phyloP scores from a whole-genome alignment of 2,797 vertebrate genomes.

The Chrysolophus pictus region DNA sequence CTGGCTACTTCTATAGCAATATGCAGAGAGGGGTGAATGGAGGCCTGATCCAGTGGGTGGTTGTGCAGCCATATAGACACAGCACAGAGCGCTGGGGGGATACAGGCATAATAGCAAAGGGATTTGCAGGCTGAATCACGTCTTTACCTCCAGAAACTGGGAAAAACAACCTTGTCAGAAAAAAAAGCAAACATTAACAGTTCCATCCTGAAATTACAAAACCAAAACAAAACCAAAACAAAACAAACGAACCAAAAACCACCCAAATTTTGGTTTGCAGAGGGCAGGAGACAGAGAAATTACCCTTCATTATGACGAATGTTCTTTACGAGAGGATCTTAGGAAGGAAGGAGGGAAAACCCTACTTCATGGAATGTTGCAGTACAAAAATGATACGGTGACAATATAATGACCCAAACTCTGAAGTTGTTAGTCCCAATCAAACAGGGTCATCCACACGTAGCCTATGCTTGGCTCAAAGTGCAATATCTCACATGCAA shows the following conservation, averaged over 20 bases:
- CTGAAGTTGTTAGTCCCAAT: neutral
- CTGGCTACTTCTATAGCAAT: neutral
- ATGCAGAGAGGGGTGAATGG: neutral
- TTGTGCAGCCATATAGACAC: neutral
- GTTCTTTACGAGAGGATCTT: neutral
- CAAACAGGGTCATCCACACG: neutral
- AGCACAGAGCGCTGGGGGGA: accelerated
- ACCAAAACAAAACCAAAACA: neutral
- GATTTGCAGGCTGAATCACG: neutral
- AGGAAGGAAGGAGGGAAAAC: neutral
- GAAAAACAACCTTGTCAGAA: neutral
- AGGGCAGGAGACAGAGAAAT: neutral
- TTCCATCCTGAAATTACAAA: neutral
- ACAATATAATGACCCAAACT: neutral
- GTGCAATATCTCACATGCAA: neutral
- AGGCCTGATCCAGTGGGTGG: neutral
- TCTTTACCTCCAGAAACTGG: neutral
- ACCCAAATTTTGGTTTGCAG: neutral
- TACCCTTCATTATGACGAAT: neutral
- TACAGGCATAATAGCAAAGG: neutral
- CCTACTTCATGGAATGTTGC: neutral
- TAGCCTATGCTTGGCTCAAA: neutral
- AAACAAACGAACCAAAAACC: neutral
- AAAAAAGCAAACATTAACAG: neutral
- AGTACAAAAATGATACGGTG: neutral